Base-by-base conservation (phyloP, 1,140 invertebrate species). In the Euschistus heros region DNA sequence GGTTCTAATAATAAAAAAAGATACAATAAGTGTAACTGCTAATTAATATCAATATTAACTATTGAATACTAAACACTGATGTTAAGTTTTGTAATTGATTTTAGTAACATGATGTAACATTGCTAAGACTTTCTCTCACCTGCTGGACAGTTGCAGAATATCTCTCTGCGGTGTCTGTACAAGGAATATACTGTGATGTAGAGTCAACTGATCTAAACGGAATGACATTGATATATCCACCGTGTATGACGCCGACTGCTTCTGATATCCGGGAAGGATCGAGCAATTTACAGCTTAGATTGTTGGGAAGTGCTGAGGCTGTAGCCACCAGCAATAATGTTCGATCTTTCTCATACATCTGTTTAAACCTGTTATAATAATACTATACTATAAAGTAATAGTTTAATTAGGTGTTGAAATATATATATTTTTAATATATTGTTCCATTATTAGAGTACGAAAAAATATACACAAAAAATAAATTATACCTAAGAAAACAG, bases 291-390 rank as follows among this genome's bases (percentile, higher is more conserved):
- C 68, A 62, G 8, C 68, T 65, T 22, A 72, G 61, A 59, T 72
- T 72, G 60, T 72, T 71, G 18, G 64, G 66, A 30, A 72, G 52
- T 37, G 71, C 71, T 44, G 71, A 71, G 15, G 71, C 70, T 24
- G 68, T 68, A 4, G 68, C 70, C 17, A 70, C 64, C 4, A 71
- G 61, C 42, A 68, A 62, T 4, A 71, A 27, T 5, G 60, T 67
- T 55, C 65, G 68, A 26, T 68, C 68, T 62, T 69, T 70, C 8
- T 66, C 64, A 62, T 71, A 71, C 69, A 70, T 71, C 14, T 27
- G 50, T 2, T 14, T 62, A 37, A n/a, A n/a, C n/a, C n/a, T n/a
- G n/a, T n/a, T 4, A 10, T 10, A 37, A 37, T 37, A 1, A 37
- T 20, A 37, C 13, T 13, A 4, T 37, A 37, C 7, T 37, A 13